These are phyloP conservation scores for Galerucella pusilla DNA, from an alignment of 2,888 invertebrate species.

Conservation along the genomic window DNA sequence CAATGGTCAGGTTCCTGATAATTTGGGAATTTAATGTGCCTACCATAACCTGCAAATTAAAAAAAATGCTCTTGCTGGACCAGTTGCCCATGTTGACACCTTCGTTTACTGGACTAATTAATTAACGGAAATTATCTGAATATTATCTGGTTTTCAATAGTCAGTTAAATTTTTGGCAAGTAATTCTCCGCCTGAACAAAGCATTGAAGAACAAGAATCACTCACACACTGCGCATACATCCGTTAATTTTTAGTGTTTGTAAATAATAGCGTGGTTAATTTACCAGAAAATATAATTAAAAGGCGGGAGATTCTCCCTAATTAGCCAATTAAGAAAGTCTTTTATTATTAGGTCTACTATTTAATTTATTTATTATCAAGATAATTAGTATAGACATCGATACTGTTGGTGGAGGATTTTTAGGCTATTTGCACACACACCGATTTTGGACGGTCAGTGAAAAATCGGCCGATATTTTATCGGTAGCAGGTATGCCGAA, in stretches of 20 bases:
- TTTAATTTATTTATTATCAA: conserved; percentile 4
- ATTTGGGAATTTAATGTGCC: too few species aligned
- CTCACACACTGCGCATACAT: not conserved
- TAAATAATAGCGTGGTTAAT: conserved; percentile 18
- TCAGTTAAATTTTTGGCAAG: not conserved
- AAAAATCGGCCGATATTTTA: conserved; percentile 9
- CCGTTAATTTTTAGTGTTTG: conserved; percentile 11
- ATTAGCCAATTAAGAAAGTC: conserved; percentile 8
- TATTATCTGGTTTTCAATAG: too few species aligned
- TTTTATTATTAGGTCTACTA: conserved; percentile 6
- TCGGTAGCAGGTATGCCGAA: conserved; percentile 15
- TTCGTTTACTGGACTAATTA: too few species aligned
- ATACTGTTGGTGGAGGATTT: not conserved
- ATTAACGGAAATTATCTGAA: too few species aligned
- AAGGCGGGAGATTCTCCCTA: not conserved
- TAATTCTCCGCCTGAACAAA: not conserved
- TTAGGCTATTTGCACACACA: not conserved
- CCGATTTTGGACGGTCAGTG: too few species aligned
- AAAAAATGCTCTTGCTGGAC: too few species aligned
- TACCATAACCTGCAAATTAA: too few species aligned
- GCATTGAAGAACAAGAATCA: not conserved
- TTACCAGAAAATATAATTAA: conserved; percentile 20
- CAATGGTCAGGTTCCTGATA: too few species aligned
- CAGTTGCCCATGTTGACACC: too few species aligned
- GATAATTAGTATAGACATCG: not conserved